These are phyloP conservation scores for Semicossyphus pulcher DNA, from an alignment of 2,113 vertebrate genomes.

Conservation along the genomic window DNA sequence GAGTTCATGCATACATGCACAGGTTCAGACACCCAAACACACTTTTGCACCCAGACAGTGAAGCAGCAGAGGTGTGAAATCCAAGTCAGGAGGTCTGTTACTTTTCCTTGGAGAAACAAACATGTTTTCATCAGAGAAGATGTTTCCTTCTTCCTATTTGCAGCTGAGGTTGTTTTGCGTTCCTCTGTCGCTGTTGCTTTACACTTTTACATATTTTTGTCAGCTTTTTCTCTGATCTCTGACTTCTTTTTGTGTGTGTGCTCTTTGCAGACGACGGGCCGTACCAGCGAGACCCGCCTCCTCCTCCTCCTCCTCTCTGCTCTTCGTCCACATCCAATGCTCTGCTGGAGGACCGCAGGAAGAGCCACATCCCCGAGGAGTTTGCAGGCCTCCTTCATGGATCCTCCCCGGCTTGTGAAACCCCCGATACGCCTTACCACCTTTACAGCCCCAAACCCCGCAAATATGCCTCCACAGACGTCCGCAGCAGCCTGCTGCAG, in stretches of 20 bases:
- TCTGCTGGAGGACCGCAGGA: constrained; percentile 84
- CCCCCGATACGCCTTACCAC: constrained; percentile 92
- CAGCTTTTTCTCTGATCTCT: not conserved
- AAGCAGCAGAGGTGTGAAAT: constrained; percentile 48
- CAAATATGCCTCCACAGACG: constrained; percentile 69
- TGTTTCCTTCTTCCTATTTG: constrained; percentile 44
- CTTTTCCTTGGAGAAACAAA: constrained; percentile 28
- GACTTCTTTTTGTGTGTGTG: constrained; percentile 6
- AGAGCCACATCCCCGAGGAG: constrained; percentile 89
- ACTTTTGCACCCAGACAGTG: constrained; percentile 29
- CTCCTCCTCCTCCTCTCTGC: constrained; percentile 42
- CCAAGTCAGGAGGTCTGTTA: constrained; percentile 56
- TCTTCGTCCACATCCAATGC: constrained; percentile 52
- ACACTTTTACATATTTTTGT: not conserved
- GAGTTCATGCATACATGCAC: constrained; percentile 51
- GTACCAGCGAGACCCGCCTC: constrained; percentile 68
- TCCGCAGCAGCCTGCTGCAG: constrained; percentile 79
- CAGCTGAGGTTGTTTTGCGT: constrained; percentile 42
- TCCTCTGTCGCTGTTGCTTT: constrained; percentile 8
- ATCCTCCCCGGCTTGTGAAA: constrained; percentile 94
- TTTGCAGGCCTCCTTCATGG: constrained; percentile 97
- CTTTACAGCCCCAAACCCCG: constrained; percentile 87
- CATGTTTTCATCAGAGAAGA: constrained; percentile 19
- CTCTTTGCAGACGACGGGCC: constrained; percentile 71
- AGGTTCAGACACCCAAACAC: constrained; percentile 40